Conservation (phyloP, 2,113 vertebrate genomes). For the Eleginops maclovinus region DNA sequence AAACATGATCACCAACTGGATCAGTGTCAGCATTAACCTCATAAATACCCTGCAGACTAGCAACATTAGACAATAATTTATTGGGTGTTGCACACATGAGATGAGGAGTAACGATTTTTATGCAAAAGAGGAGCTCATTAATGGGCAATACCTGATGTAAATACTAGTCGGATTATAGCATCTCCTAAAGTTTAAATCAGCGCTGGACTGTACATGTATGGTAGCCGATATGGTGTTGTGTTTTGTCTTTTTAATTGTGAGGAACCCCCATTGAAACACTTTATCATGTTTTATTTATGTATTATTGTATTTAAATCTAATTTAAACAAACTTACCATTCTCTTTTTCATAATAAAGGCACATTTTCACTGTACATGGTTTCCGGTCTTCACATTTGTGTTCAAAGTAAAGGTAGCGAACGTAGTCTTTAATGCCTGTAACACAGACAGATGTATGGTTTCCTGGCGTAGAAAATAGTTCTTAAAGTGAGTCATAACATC, state of each 20-base stretch:
- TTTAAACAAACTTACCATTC: slow-evolving; percentile 67
- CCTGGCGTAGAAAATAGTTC: background rate
- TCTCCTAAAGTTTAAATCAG: too few relatives aligned
- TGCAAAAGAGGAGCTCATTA: background rate
- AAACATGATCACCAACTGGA: background rate
- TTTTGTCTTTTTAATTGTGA: too few relatives aligned
- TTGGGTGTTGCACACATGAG: too few relatives aligned
- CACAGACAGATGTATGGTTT: slow-evolving; percentile 23
- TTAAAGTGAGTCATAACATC: too few relatives aligned
- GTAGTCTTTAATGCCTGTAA: slow-evolving; percentile 70
- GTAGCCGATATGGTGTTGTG: too few relatives aligned
- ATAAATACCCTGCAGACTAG: background rate
- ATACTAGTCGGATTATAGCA: too few relatives aligned
- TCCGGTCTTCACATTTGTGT: slow-evolving; percentile 41
- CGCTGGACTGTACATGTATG: too few relatives aligned
- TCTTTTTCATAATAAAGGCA: slow-evolving; percentile 79
- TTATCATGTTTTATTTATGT: too few relatives aligned
- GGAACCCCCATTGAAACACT: too few relatives aligned
- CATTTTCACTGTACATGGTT: slow-evolving; percentile 54
- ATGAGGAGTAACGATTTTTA: too few relatives aligned
- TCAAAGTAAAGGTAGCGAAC: slow-evolving; percentile 81
- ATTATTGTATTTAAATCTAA: background rate
- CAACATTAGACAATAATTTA: background rate
- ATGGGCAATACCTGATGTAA: background rate
- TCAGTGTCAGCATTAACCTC: background rate